Evolutionary conservation across 2,797 vertebrate genomes (phyloP).

Genomic region (Sebastes goodei): DNA sequence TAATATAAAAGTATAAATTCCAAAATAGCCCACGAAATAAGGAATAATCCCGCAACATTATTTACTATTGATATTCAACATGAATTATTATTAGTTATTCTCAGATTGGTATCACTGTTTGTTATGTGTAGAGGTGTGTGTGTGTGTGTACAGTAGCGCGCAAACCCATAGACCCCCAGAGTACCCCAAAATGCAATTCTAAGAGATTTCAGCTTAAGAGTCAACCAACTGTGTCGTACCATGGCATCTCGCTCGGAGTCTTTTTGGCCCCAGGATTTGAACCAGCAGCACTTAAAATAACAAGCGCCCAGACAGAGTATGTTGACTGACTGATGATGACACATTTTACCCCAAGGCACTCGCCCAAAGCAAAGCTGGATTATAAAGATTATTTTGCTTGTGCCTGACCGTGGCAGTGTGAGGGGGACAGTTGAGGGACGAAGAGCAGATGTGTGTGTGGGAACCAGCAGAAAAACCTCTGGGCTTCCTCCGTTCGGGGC

Average conservation of each 20-base stretch:
- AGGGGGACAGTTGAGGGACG: constrained; percentile 15
- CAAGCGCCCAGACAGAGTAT: not conserved
- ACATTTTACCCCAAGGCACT: not conserved
- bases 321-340: constrained; percentile 9
- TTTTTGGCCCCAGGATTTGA: not conserved
- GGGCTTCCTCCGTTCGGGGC: constrained; percentile 1
- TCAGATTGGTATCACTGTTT: no score
- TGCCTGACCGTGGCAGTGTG: not conserved
- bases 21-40: no score
- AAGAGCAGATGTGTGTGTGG: constrained; percentile 28
- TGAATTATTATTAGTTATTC: no score
- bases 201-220: no score
- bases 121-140: no score
- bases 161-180: no score
- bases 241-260: not conserved
- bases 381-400: not conserved
- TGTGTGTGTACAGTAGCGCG: no score
- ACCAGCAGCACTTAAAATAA: not conserved
- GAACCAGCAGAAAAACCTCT: constrained; percentile 26
- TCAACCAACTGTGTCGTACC: not conserved
- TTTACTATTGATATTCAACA: no score
- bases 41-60: no score
- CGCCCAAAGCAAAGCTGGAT: not conserved
- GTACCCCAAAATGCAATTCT: no score
- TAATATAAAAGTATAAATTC: no score